phyloP scores from a whole-genome alignment of 2,797 vertebrate species.

The Spea hammondii region DNA sequence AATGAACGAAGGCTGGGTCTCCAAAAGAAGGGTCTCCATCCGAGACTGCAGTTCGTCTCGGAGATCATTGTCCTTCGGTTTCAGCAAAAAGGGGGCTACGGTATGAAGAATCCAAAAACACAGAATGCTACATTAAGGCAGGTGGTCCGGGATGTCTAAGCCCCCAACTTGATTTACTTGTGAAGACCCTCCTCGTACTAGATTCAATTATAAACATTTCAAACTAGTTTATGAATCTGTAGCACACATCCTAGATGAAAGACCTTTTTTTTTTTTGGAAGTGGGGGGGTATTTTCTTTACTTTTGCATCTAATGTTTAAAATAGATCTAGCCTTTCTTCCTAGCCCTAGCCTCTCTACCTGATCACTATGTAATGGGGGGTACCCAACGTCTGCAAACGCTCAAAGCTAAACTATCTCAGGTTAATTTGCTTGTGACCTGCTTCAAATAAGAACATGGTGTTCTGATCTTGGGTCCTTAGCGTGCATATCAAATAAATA shows the following conservation, averaged over 20 bases:
- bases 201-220: too few species aligned
- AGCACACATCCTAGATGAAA: too few species aligned
- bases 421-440: conserved; percentile 11
- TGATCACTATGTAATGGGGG: background rate
- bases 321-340: conserved; percentile 1
- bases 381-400: background rate
- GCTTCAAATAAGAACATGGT: too few species aligned
- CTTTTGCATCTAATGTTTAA: background rate
- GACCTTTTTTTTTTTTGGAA: too few species aligned
- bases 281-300: too few species aligned
- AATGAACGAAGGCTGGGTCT: background rate
- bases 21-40: conserved; percentile 27
- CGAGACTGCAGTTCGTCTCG: conserved; percentile 11
- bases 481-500: too few species aligned
- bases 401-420: background rate
- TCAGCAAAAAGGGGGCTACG: background rate
- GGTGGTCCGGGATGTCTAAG: background rate
- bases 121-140: conserved; percentile 20
- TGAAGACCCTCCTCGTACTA: too few species aligned
- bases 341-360: background rate
- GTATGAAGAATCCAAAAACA: background rate
- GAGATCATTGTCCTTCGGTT: conserved; percentile 30
- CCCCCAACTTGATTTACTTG: too few species aligned
- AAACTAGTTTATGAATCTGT: too few species aligned
- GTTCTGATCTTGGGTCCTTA: too few species aligned